Conservation (phyloP, 2,888 invertebrate genomes). For the Caenorhabditis sp. region DNA sequence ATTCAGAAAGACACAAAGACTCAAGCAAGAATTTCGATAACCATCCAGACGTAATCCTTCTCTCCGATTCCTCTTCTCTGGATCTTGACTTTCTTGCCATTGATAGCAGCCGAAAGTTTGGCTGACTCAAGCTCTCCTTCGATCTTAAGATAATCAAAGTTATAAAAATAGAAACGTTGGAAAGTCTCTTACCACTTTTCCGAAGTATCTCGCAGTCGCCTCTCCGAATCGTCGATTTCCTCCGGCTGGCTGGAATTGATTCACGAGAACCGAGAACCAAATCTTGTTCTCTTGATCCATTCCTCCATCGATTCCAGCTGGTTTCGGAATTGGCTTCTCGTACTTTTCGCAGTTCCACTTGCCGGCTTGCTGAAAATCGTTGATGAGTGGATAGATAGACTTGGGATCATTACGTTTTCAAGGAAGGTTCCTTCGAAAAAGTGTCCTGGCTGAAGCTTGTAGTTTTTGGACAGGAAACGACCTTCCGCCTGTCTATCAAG, state of each 20-base stretch:
- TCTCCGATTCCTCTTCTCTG: constrained; percentile 11
- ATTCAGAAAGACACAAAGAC: neutral
- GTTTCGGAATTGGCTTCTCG: constrained; percentile 7
- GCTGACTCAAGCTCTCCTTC: neutral
- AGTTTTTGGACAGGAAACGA: constrained; percentile 9
- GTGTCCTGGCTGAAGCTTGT: constrained; percentile 7
- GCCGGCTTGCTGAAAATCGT: neutral
- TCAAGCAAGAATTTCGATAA: neutral
- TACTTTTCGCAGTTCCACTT: constrained; percentile 19
- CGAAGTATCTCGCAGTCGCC: constrained; percentile 8
- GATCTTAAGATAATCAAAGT: neutral
- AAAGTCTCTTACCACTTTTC: constrained; percentile 7
- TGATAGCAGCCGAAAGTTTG: constrained; percentile 8
- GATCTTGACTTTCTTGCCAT: constrained; percentile 9
- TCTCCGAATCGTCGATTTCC: constrained; percentile 14
- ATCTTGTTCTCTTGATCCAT: neutral
- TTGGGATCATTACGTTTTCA: neutral
- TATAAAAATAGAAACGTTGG: neutral
- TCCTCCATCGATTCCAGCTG: constrained; percentile 13
- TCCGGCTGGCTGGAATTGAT: constrained; percentile 22
- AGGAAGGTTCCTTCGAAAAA: neutral
- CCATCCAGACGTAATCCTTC: constrained; percentile 35
- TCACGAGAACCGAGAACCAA: constrained; percentile 2
- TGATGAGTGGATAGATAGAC: no score
- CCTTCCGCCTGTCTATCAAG: constrained; percentile 31